Conservation (phyloP, 2,113 vertebrate genomes). For the Bucco capensis region DNA sequence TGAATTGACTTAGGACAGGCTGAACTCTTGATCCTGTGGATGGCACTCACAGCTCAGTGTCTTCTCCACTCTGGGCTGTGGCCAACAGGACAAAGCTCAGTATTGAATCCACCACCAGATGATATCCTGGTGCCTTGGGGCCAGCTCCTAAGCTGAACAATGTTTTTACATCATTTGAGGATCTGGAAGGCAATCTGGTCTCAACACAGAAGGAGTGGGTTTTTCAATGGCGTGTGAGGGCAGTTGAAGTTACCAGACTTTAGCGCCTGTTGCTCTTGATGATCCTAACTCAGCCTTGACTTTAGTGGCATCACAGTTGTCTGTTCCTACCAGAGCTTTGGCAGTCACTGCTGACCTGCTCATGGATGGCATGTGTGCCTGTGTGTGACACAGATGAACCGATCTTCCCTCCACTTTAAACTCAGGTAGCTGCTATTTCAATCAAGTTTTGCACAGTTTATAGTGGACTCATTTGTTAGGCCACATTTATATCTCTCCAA, state of each 20-base stretch:
- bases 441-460: background rate
- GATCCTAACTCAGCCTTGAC: background rate
- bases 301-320: fast-evolving
- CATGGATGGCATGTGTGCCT: fast-evolving
- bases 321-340: background rate
- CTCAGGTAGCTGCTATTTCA: background rate
- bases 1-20: background rate
- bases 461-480: background rate
- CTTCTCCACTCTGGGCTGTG: background rate
- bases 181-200: background rate
- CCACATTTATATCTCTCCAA: fast-evolving
- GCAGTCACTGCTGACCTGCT: background rate
- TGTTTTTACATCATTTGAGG: background rate
- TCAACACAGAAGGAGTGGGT: background rate
- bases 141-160: background rate
- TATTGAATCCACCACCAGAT: background rate
- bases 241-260: background rate
- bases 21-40: background rate
- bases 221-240: background rate
- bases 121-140: background rate
- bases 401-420: background rate
- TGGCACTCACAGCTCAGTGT: background rate
- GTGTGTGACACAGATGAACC: background rate
- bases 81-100: background rate
- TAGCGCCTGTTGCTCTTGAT: background rate